phyloP scores from a whole-genome alignment of 2,797 vertebrate genomes.

The Labeo calbasu region DNA sequence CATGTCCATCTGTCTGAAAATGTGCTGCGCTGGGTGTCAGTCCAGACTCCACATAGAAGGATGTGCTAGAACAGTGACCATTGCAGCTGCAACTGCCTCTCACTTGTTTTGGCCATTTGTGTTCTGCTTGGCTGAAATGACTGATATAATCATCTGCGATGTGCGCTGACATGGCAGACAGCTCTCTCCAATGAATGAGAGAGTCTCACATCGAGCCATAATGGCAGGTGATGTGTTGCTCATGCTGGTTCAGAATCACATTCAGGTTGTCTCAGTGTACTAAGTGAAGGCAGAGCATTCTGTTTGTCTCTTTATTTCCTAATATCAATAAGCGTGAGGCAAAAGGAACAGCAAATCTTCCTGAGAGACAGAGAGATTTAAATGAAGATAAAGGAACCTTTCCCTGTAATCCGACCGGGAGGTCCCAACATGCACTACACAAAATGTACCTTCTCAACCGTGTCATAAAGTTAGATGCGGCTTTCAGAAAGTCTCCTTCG shows the following conservation, averaged over 20 bases:
- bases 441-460: slow-evolving; percentile 20
- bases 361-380: not conserved
- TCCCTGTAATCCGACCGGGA: not conserved
- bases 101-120: slow-evolving; percentile 59
- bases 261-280: slow-evolving; percentile 28
- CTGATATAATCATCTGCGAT: slow-evolving; percentile 63
- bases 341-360: not conserved
- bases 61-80: slow-evolving; percentile 50
- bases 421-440: not conserved
- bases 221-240: slow-evolving; percentile 50
- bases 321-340: not conserved
- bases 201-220: slow-evolving; percentile 34
- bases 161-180: slow-evolving; percentile 52
- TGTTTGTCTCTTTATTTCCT: not conserved
- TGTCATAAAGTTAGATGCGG: slow-evolving; percentile 41
- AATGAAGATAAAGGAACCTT: not conserved
- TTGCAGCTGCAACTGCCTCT: slow-evolving; percentile 60
- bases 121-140: slow-evolving; percentile 59
- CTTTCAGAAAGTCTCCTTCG: slow-evolving; percentile 51
- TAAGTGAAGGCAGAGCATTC: slow-evolving; percentile 19
- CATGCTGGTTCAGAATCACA: slow-evolving; percentile 38
- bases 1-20: slow-evolving; percentile 62
- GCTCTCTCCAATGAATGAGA: slow-evolving; percentile 41
- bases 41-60: slow-evolving; percentile 57
- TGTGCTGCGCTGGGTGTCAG: slow-evolving; percentile 53